Base-by-base conservation (phyloP, 2,888 invertebrate species). In the Stenurella melanura region DNA sequence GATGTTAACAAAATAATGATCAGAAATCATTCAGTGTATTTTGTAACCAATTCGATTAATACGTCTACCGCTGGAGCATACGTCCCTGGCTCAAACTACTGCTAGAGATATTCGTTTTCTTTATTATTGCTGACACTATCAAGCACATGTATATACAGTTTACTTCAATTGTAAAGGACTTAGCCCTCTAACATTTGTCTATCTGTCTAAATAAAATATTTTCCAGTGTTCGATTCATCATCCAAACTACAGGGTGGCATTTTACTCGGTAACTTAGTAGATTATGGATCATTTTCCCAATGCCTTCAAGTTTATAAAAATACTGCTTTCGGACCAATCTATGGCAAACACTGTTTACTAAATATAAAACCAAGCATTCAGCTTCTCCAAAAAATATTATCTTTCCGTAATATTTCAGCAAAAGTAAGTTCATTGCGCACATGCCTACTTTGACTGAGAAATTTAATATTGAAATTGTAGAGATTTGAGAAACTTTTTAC, bases 141-240 rank as follows among this genome's bases (percentile, higher is more conserved):
- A 34, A 34, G 30, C 9, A 34, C 30, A 34, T 34, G 0, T 34
- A 7, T 5, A 34, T 9, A 34, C 30, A 5, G 6, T 34, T 34
- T 34, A 6, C 9, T 7, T 34, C 3, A 34, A 9, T 34, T 34
- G 7, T 34, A 7, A 34, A 26, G 26, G 6, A 26, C 2, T 26
- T 26, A 6, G 4, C 6, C 26, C 26, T n/a, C n/a, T 26, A 26
- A 26, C 6, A n/a, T 26, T 26, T 4, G 26, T 6, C 2, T 26
- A 26, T 26, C 6, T 4, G 26, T 26, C 4, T 26, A 26, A 34
- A 6, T 9, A 34, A 34, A 9, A 34, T 34, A 34, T 86, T 66
- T 73, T 75, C 63, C 81, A 91, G 91, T 91, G 91, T 80, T 90
- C 30, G 91, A 91, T 82, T 86, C 91, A 0, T 90, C 90, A 2